Percentiles rank a stretch among this genome's conserved stretches.
phyloP scores from a whole-genome alignment of 1,140 invertebrate species.

The Saxidomus purpurata region DNA sequence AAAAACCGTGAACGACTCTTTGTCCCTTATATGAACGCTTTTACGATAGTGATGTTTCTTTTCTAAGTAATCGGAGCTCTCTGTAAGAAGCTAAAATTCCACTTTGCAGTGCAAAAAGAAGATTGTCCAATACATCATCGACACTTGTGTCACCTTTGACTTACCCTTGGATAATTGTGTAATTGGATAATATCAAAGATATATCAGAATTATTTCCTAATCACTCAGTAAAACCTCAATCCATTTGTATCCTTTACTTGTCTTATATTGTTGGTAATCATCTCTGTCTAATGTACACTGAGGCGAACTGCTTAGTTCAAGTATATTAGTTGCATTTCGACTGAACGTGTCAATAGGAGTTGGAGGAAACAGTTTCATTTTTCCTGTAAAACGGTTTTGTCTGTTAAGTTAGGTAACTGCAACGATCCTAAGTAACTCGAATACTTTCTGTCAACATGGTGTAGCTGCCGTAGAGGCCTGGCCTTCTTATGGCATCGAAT shows the following conservation, averaged over 20 bases:
- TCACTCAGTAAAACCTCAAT: not conserved
- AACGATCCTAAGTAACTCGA: not conserved
- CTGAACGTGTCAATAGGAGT: constrained; percentile 14
- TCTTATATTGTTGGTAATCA: not conserved
- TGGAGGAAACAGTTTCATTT: not conserved
- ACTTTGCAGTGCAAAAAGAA: constrained; percentile 34
- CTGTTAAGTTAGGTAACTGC: not conserved
- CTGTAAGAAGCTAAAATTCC: constrained; percentile 16
- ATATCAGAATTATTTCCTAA: constrained; percentile 23
- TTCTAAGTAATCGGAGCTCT: not conserved
- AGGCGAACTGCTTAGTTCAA: constrained; percentile 8
- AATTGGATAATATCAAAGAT: constrained; percentile 25
- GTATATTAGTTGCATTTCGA: constrained; percentile 3
- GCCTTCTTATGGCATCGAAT: not conserved
- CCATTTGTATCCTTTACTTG: not conserved
- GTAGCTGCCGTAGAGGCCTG: not conserved
- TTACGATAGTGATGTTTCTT: constrained; percentile 10
- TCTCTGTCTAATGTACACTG: constrained; percentile 38
- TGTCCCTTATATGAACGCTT: not conserved
- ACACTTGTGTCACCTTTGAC: not conserved
- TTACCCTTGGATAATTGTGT: not conserved
- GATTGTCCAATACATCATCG: constrained; percentile 11
- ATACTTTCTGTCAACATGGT: not conserved
- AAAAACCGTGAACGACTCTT: not conserved
- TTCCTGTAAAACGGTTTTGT: not conserved